Evolutionary conservation across 1,140 invertebrate species (phyloP).

Genomic region (Papilio polyxenes): DNA sequence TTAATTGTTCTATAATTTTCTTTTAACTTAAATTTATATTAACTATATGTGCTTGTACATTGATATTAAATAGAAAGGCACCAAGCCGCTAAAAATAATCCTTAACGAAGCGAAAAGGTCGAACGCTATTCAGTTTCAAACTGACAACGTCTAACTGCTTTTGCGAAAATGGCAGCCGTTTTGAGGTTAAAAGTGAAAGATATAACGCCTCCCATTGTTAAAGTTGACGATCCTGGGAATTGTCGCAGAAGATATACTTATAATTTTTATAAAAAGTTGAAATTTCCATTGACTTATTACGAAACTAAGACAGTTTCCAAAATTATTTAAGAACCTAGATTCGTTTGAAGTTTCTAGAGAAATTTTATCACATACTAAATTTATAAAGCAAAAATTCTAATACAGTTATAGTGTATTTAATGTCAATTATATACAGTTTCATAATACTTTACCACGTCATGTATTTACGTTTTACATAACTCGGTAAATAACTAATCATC

Average conservation of each 20-base stretch:
- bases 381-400: too few species aligned
- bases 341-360: too few species aligned
- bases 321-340: too few species aligned
- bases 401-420: too few species aligned
- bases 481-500: not conserved
- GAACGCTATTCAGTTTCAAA: conserved; percentile 23
- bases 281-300: not conserved
- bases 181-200: conserved; percentile 40
- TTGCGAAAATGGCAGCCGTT: conserved; percentile 32
- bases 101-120: conserved; percentile 36
- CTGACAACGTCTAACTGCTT: conserved; percentile 1
- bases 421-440: not conserved
- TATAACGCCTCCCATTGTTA: conserved; percentile 36
- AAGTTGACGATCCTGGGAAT: conserved; percentile 26
- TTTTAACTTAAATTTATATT: not conserved
- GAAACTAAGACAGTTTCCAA: too few species aligned
- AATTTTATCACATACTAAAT: too few species aligned
- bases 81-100: not conserved
- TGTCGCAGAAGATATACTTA: conserved; percentile 13
- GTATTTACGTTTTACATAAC: not conserved
- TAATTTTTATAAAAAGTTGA: not conserved
- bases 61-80: not conserved
- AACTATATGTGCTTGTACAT: not conserved
- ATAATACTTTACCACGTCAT: not conserved
- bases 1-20: too few species aligned